These are phyloP conservation scores for Halesus radiatus DNA, from an alignment of 1,140 invertebrate species.

Conservation along the genomic window DNA sequence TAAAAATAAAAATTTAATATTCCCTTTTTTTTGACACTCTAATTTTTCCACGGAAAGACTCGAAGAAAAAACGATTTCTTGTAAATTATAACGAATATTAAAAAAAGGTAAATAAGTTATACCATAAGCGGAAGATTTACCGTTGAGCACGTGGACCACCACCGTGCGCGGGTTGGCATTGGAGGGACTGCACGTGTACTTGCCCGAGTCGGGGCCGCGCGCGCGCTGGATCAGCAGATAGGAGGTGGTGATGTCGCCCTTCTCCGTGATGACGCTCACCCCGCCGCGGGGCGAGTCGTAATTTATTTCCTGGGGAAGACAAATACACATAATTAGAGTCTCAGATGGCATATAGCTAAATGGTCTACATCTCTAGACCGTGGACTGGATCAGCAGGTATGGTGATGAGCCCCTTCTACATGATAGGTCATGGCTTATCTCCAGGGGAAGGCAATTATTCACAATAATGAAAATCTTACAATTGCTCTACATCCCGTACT, in stretches of 20 bases:
- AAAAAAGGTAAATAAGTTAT: background rate
- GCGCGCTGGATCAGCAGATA: conserved; percentile 80
- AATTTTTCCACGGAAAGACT: no score
- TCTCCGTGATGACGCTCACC: conserved; percentile 82
- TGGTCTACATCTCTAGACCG: background rate
- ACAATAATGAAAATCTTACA: no score
- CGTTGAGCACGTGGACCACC: conserved; percentile 80
- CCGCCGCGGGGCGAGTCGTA: conserved; percentile 82
- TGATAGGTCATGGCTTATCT: conserved; percentile 81
- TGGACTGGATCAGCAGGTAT: conserved; percentile 77
- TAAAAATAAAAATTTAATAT: no score
- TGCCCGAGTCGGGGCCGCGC: conserved; percentile 76
- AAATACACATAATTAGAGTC: background rate
- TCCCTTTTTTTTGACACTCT: no score
- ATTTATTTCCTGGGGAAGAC: conserved; percentile 76
- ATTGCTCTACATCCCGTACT: no score
- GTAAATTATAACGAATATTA: no score
- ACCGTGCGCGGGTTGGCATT: conserved; percentile 79
- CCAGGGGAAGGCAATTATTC: conserved; percentile 66
- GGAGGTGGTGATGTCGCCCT: conserved; percentile 79
- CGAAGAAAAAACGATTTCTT: no score
- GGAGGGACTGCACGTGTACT: conserved; percentile 80
- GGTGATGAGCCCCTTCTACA: no score
- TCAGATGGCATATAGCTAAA: background rate
- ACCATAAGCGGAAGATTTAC: conserved; percentile 64